Evolutionary conservation across 2,797 vertebrate species (phyloP), one percentile per base, ranked within the genome.

Genomic region (Aeoliscus strigatus): DNA sequence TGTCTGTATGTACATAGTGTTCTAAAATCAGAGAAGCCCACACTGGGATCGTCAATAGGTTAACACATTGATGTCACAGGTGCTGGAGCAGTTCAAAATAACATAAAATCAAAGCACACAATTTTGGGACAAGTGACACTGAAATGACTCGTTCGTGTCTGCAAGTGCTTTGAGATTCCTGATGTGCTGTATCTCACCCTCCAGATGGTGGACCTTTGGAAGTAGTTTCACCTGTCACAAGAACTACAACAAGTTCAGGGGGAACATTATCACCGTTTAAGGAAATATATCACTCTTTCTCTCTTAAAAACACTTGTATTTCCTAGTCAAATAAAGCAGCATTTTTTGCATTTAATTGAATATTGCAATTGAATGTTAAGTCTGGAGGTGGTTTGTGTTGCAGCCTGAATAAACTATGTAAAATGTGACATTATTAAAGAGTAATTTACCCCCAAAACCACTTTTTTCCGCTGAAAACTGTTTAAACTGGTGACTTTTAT

Each of bases 41-140:
- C 62, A 54, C 57, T 57, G 32, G 55, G 43, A 73, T 69, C 60
- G 70, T 80, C 62, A 70, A 49, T 66, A 62, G 63, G 45, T 50
- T 61, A 49, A 57, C 42, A 52, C 38, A 41, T 24, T 60, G 52
- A 38, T 51, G 45, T 42, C n/a, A n/a, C n/a, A n/a, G 38, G 24
- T 27, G 40, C n/a, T 49, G 37, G 24, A 62, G 48, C 36, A 73
- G 65, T 70, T 85, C 75, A 63, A 75, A 75, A 77, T 66, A 69
- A 66, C 64, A 67, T 70, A n/a, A n/a, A n/a, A n/a, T 41, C 60
- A 75, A 82, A 80, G 81, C 36, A 52, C 59, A 51, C 70, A 59
- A 75, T 70, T 60, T 49, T 37, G 50, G 29, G 42, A 63, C 44
- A 38, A 32, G 54, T 14, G 45, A 46, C 64, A 39, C 28, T 38